Evolutionary conservation across 2,888 invertebrate genomes (phyloP), one percentile per base, ranked within the genome.

Genomic region (Drosophila affinis): DNA sequence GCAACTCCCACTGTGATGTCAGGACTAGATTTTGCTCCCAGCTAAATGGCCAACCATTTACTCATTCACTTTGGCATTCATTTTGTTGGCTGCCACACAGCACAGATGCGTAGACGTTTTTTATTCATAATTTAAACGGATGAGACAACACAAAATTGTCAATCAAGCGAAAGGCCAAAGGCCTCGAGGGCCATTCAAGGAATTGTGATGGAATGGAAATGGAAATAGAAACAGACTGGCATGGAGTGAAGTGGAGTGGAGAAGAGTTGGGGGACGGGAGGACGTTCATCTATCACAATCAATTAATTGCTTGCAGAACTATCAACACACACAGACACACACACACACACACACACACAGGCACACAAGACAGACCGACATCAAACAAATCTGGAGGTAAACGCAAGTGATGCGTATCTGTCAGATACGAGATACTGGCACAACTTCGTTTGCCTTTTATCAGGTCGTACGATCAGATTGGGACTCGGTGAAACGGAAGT

Each of bases 121-220:
- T 34, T 12, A 12, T 76, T 75, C 77, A 73, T 82, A 83, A 83
- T 87, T 83, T 83, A 79, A 83, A 85, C 82, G 78, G 65, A 80
- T 82, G 82, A 82, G 81, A 80, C 81, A 71, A 87, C 82, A 87
- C 82, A 76, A 81, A 81, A 87, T 77, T 87, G 87, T 79, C 87
- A 85, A 81, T 76, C 71, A 67, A 58, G 57, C 62, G 59, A 17
- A 56, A 56, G 59, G 52, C 45, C 54, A 53, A n/a, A n/a, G 48
- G 34, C 18, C 39, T 44, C 29, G 53, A 62, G 65, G 48, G 45
- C 44, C 58, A 64, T 83, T 83, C 81, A 78, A 77, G 74, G 48
- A 64, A 55, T 53, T 54, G 48, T 64, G 65, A 61, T 54, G 65
- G 47, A 29, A 47, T 47, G 29, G 56, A n/a, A 7, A 49, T 59